Percentiles rank a stretch among this genome's conserved stretches.
Evolutionary conservation across 2,797 vertebrate species (phyloP).

Genomic region (Petrocephalus schoutedeni): DNA sequence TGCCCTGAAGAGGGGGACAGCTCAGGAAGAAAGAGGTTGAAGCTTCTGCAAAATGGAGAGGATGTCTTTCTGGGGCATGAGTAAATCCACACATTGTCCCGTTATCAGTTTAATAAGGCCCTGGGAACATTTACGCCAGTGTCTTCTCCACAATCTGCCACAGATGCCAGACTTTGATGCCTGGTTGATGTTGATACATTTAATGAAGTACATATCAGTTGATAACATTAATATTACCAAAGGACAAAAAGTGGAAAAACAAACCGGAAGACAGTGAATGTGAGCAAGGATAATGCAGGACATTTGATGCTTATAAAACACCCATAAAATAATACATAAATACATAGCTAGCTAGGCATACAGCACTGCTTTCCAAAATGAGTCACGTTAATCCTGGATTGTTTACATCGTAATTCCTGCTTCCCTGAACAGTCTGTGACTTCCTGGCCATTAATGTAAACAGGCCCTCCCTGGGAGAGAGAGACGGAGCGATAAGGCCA

Average conservation of each 20-base stretch:
- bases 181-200: not conserved
- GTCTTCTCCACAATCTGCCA: not conserved
- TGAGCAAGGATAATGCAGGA: not conserved
- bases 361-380: not conserved
- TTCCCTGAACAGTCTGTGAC: conserved; percentile 39
- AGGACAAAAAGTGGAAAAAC: not conserved
- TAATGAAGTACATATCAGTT: not conserved
- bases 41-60: not conserved
- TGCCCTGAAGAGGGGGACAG: not conserved
- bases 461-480: conserved; percentile 38
- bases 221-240: not conserved
- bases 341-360: not conserved
- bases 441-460: conserved; percentile 47
- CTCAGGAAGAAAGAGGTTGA: not conserved
- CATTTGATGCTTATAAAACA: not conserved
- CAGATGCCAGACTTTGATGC: not conserved
- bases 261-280: not conserved
- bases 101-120: not conserved
- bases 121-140: not conserved
- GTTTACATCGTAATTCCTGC: conserved; percentile 17
- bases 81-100: not conserved
- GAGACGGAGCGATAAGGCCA: conserved; percentile 50
- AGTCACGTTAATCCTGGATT: conserved; percentile 32
- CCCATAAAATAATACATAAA: not conserved
- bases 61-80: not conserved